Percentiles rank a stretch among this genome's conserved stretches.
Conservation (phyloP, 2,113 vertebrate species). For the Pleuronectes platessa region DNA sequence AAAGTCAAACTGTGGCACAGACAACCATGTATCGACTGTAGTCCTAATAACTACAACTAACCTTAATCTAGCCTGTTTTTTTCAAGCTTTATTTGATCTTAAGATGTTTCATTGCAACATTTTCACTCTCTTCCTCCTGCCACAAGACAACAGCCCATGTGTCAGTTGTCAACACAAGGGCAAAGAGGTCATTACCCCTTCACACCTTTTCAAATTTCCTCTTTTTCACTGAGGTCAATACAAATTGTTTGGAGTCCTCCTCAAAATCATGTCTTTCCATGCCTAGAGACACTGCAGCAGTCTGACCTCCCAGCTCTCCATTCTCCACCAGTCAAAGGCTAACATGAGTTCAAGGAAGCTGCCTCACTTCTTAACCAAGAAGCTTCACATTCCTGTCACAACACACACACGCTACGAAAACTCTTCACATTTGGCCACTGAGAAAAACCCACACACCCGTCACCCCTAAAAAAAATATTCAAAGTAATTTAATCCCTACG, state of each 20-base stretch:
- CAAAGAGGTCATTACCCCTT: constrained; percentile 51
- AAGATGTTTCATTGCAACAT: neutral
- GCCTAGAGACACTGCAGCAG: neutral
- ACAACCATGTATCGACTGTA: neutral
- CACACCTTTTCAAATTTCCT: constrained; percentile 19
- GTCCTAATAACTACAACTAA: neutral
- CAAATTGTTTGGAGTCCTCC: constrained; percentile 6
- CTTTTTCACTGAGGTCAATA: neutral
- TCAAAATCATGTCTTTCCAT: constrained; percentile 1
- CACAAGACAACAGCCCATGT: constrained; percentile 22
- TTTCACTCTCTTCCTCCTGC: neutral
- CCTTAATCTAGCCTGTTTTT: neutral
- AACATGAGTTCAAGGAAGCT: constrained; percentile 64
- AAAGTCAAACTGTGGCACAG: constrained; percentile 37
- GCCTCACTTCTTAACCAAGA: constrained; percentile 62
- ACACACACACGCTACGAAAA: constrained; percentile 3
- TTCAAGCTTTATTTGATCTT: neutral
- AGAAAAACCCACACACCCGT: constrained; percentile 39
- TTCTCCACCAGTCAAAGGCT: constrained; percentile 60
- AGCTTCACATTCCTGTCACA: constrained; percentile 65
- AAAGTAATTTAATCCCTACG: constrained; percentile 50
- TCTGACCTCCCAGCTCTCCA: neutral
- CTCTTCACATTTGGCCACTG: constrained; percentile 22
- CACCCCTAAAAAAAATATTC: constrained; percentile 35
- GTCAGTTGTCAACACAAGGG: constrained; percentile 61